A percentile compares a stretch with the other conserved stretches of the same genome.
Evolutionary conservation across 1,140 invertebrate genomes (phyloP).

Genomic region (Drosophila trapezifrons): DNA sequence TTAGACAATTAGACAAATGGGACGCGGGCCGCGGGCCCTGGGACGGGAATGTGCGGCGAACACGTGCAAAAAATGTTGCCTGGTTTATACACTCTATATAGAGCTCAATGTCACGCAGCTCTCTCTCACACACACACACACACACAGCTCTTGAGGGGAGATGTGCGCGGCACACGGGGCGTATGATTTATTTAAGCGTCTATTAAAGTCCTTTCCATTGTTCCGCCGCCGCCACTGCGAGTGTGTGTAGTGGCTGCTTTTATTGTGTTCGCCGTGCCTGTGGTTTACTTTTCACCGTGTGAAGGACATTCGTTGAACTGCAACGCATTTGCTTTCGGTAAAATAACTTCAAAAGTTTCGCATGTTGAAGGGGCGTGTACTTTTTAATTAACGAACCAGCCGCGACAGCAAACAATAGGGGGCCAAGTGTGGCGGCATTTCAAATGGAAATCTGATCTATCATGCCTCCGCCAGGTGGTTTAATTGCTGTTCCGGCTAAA

Average conservation of each 20-base stretch:
- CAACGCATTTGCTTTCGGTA: conserved; percentile 42
- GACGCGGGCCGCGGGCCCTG: conserved; percentile 9
- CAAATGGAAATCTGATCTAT: conserved; percentile 40
- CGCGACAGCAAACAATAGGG: not conserved
- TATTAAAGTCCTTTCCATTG: conserved; percentile 70
- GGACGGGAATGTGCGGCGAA: not conserved
- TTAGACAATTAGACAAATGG: conserved; percentile 75
- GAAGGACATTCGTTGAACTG: conserved; percentile 74
- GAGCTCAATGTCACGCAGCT: conserved; percentile 65
- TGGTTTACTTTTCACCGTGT: conserved; percentile 40
- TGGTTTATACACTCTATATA: conserved; percentile 23
- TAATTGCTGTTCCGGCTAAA: conserved; percentile 26
- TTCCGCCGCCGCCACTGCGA: conserved; percentile 24
- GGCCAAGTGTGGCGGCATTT: conserved; percentile 2
- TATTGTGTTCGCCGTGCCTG: conserved; percentile 13
- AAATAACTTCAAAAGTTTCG: conserved; percentile 57
- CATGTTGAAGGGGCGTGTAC: conserved; percentile 33
- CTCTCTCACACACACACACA: conserved; percentile 14
- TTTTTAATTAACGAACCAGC: conserved; percentile 59
- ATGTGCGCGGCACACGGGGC: conserved; percentile 52
- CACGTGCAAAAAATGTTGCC: conserved; percentile 48
- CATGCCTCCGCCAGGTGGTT: conserved; percentile 21
- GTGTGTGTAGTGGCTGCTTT: conserved; percentile 30
- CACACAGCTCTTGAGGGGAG: conserved; percentile 18
- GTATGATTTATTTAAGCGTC: conserved; percentile 77